Evolutionary conservation across 2,888 invertebrate species (phyloP).

Genomic region (Lapara coniferarum): DNA sequence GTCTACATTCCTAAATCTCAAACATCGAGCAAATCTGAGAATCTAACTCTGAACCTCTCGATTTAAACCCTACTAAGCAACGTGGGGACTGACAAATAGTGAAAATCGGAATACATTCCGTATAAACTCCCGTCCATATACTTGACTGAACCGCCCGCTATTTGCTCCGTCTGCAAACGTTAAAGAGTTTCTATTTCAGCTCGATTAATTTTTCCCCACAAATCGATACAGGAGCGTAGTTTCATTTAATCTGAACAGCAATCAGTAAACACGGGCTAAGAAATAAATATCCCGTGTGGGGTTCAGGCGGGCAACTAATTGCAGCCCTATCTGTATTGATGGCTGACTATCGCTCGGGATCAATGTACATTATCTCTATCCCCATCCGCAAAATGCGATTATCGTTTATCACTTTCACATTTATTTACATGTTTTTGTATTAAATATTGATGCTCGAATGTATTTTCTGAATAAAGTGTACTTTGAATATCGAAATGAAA

Average conservation of each 20-base stretch:
- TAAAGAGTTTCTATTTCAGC: slow-evolving; percentile 30
- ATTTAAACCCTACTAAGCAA: too few relatives aligned
- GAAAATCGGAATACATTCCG: slow-evolving; percentile 15
- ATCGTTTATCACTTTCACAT: slow-evolving; percentile 58
- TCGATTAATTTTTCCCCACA: slow-evolving; percentile 46
- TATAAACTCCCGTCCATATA: slow-evolving; percentile 14
- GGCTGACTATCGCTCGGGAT: slow-evolving; percentile 69
- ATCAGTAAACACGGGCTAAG: slow-evolving; percentile 67
- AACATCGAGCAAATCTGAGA: background rate
- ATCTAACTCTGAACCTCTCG: background rate
- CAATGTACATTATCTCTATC: slow-evolving; percentile 73
- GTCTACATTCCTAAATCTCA: too few relatives aligned
- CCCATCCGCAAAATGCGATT: slow-evolving; percentile 64
- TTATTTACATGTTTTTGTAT: background rate
- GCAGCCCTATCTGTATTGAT: slow-evolving; percentile 78
- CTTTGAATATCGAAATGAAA: background rate
- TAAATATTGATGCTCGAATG: background rate
- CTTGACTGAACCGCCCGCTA: slow-evolving; percentile 11
- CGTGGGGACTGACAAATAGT: background rate
- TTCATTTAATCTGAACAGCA: slow-evolving; percentile 46
- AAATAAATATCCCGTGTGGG: slow-evolving; percentile 71
- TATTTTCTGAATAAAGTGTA: background rate
- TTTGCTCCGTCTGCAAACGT: slow-evolving; percentile 18
- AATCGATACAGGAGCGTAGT: slow-evolving; percentile 49
- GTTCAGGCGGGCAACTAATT: slow-evolving; percentile 73